Percentiles rank a stretch among this genome's conserved stretches.
Conservation (phyloP, 2,113 vertebrate genomes). For the Danio rerio region DNA sequence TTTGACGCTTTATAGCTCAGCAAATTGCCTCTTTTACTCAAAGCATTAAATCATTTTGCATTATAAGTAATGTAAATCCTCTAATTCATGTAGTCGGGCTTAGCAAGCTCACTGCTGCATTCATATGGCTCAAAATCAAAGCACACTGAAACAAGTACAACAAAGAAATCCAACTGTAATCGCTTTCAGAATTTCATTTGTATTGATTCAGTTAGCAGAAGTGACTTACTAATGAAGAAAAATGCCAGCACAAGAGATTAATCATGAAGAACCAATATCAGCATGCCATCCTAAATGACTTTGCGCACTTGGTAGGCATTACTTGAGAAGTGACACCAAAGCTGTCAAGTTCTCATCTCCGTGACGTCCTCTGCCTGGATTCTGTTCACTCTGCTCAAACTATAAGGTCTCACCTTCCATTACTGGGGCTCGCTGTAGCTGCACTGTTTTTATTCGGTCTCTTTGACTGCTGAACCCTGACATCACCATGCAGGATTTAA, state of each 20-base stretch:
- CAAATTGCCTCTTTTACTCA: conserved; percentile 28
- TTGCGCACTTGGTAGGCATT: not conserved
- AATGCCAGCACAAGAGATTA: not conserved
- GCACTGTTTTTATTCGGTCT: conserved; percentile 5
- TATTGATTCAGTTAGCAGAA: conserved; percentile 4
- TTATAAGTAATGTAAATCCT: conserved; percentile 23
- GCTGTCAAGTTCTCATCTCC: conserved; percentile 52
- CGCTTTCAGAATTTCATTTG: not conserved
- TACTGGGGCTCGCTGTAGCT: conserved; percentile 40
- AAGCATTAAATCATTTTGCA: conserved; percentile 3
- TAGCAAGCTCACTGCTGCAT: not conserved
- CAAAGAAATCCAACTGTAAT: conserved; percentile 25
- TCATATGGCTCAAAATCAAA: conserved; percentile 13
- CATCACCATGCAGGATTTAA: conserved; percentile 23
- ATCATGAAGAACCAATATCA: conserved; percentile 3
- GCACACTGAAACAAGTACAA: not conserved
- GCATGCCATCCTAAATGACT: not conserved
- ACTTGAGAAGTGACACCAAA: not conserved
- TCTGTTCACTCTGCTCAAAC: conserved; percentile 57
- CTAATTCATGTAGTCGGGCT: not conserved
- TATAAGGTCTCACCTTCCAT: conserved; percentile 54
- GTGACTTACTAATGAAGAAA: not conserved
- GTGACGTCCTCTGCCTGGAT: not conserved
- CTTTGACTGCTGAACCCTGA: not conserved
- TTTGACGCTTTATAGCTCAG: conserved; percentile 1